Evolutionary conservation across 2,113 vertebrate species (phyloP).

Genomic region (Megaceryle torquata): DNA sequence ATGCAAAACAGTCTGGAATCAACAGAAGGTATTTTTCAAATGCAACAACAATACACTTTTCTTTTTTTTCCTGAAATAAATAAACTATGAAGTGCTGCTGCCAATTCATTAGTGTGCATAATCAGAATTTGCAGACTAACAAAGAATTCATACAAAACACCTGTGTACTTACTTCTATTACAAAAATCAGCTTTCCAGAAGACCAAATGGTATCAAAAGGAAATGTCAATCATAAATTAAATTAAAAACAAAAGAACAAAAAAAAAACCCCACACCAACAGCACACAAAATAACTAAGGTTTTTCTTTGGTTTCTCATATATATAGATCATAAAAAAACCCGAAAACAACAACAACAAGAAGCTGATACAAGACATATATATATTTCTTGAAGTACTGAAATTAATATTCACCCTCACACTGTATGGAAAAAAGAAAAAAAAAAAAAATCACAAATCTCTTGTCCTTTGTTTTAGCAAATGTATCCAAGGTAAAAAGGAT

Average conservation of each 20-base stretch:
- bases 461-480: background rate
- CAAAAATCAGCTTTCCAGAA: background rate
- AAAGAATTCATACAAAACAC: background rate
- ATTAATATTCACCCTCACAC: background rate
- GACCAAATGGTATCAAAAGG: background rate
- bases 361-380: background rate
- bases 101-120: background rate
- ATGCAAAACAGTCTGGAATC: background rate
- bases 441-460: background rate
- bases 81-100: background rate
- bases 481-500: background rate
- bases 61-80: background rate
- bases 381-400: background rate
- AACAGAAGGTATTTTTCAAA: background rate
- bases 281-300: background rate
- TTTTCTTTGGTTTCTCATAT: background rate
- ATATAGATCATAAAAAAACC: too few relatives aligned
- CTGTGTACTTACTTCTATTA: background rate
- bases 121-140: background rate
- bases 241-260: background rate
- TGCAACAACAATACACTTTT: too few relatives aligned
- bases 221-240: background rate
- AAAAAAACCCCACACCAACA: background rate
- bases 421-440: background rate
- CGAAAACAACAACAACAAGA: background rate